Evolutionary conservation across 2,113 vertebrate species (phyloP), one percentile per base, ranked within the genome.

Genomic region (Canis aureus): DNA sequence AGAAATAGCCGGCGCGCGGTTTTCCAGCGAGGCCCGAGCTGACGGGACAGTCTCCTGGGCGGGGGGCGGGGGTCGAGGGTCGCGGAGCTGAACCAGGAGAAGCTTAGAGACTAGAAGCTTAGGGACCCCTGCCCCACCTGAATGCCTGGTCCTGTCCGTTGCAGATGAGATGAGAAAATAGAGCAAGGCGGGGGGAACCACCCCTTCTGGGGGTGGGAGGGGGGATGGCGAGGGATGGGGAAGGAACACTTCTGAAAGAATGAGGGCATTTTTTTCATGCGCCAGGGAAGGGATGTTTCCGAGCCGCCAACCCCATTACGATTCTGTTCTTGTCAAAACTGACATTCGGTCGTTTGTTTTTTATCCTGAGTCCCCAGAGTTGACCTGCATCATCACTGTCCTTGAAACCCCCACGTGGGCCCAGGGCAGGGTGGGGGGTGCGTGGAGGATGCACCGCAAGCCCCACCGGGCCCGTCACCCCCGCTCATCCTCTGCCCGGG

Each of bases 401-500:
- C 69, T 87, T 78, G 76, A 64, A 73, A 0, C 43, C 74, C 29
- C 20, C 23, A 9, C 4, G 2, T 0, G 59, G 57, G 29, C 60
- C 49, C 55, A 13, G 62, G 66, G 25, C 35, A n/a, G 11, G 10
- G 27, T 38, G 57, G 8, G 12, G 25, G 38, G 29, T 20, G 32
- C 66, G 49, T 32, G 11, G 0, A 35, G 86, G 16, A 81, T 25
- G 32, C 16, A 5, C 27, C 27, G 32, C 27, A 81, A 55, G 38
- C 38, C 27, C 3, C 22, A n/a, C 3, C 32, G 2, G 2, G 0
- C 27, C 55, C 51, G 0, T 7, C 64, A 3, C 16, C 71, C 23
- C 49, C 19, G 8, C 5, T 16, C 60, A 67, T 22, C 62, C 16
- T 80, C 25, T 17, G 8, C 17, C 11, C 59, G 17, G 43, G 62